Evolutionary conservation across 2,888 invertebrate genomes (phyloP).

Genomic region (Gastracanthus pulcherrimus): DNA sequence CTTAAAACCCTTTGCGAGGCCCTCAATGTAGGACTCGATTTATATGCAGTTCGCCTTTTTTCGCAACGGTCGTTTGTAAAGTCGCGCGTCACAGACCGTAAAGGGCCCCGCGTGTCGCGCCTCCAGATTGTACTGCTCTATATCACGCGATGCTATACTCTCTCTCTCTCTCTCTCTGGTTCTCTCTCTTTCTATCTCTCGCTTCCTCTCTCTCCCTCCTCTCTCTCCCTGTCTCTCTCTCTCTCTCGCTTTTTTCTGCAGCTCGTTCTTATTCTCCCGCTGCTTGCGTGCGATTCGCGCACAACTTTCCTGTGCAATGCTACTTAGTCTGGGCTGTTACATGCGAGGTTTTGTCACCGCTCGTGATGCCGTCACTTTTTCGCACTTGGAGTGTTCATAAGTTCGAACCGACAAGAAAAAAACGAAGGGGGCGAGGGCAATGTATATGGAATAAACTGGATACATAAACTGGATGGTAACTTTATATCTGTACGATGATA

Average conservation of each 20-base stretch:
- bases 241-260: not conserved
- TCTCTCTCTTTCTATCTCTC: not conserved
- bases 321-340: constrained; percentile 29
- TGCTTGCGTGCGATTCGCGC: constrained; percentile 35
- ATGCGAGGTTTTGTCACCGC: constrained; percentile 30
- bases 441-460: too few species aligned
- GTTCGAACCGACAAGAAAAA: too few species aligned
- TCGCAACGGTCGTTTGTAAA: constrained; percentile 36
- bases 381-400: not conserved
- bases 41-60: constrained; percentile 31
- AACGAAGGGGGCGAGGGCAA: too few species aligned
- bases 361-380: constrained; percentile 24
- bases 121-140: constrained; percentile 35
- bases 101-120: constrained; percentile 46
- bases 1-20: not conserved
- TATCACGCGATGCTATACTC: constrained; percentile 42
- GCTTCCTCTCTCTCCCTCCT: constrained; percentile 11
- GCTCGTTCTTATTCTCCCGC: not conserved
- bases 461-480: too few species aligned
- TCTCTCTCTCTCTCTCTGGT: not conserved
- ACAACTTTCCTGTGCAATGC: constrained; percentile 12
- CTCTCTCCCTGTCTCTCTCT: not conserved
- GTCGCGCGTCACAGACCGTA: constrained; percentile 45
- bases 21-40: constrained; percentile 11
- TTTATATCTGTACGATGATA: too few species aligned